Base-by-base conservation (phyloP, 2,113 vertebrate genomes). In the Megaleporinus macrocephalus region DNA sequence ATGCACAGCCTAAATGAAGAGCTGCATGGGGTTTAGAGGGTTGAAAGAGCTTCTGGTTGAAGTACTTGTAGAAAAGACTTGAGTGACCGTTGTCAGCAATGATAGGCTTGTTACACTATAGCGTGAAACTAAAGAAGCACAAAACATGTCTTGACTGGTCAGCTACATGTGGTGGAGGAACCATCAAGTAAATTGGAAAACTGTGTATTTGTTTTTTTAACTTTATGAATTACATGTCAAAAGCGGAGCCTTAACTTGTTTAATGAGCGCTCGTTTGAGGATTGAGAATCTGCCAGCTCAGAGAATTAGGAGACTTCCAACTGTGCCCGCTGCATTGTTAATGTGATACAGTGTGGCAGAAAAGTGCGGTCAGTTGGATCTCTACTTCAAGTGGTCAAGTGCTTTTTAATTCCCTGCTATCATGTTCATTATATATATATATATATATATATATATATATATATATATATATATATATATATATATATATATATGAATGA, bases 151-250 rank as follows among this genome's bases (percentile, higher is more conserved):
- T n/a, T n/a, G n/a, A n/a, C n/a, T n/a, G n/a, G n/a, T n/a, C n/a
- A n/a, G n/a, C n/a, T n/a, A n/a, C n/a, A n/a, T n/a, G n/a, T n/a
- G n/a, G n/a, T n/a, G n/a, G n/a, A n/a, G n/a, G n/a, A n/a, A n/a
- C n/a, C n/a, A n/a, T n/a, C n/a, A n/a, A n/a, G n/a, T n/a, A n/a
- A n/a, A n/a, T n/a, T n/a, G n/a, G n/a, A n/a, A n/a, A n/a, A n/a
- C n/a, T n/a, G n/a, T n/a, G 66, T 22, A 70, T 44, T 70, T 41
- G n/a, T 14, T 70, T 33, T 57, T 69, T 20, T 29, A 5, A 6
- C 51, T 70, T 70, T 84, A 76, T 70, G 57, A 36, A 26, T 78
- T 73, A 73, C 57, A 59, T 72, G 68, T 76, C 73, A 80, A 59
- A 80, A 62, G 33, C 73, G 16, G 47, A 69, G 24, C 69, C 51